Evolutionary conservation across 2,888 invertebrate genomes (phyloP).

Genomic region (Dioctria rufipes): DNA sequence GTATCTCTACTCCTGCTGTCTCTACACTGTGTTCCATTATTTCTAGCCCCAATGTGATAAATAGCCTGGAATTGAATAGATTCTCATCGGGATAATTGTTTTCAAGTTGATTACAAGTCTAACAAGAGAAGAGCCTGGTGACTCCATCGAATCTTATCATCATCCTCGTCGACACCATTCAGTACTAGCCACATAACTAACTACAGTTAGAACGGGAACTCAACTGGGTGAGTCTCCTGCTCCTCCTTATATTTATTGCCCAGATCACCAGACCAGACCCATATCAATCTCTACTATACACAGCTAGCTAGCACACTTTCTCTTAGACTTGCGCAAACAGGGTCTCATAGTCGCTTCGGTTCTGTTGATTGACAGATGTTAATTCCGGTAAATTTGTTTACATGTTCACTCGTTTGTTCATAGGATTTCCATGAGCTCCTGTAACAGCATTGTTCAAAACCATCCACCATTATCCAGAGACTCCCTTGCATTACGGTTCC

Average conservation of each 20-base stretch:
- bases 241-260: background rate
- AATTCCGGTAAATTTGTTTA: conserved; percentile 56
- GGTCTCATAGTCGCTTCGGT: background rate
- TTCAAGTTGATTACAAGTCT: conserved; percentile 25
- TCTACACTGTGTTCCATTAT: background rate
- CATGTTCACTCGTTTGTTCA: conserved; percentile 46
- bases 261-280: too few relatives aligned
- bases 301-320: too few relatives aligned
- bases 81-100: conserved; percentile 23
- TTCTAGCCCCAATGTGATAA: background rate
- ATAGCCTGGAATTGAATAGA: background rate
- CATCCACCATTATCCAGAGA: background rate
- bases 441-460: conserved; percentile 34
- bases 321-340: conserved; percentile 33
- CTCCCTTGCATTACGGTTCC: conserved; percentile 15
- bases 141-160: background rate
- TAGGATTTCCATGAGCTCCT: background rate
- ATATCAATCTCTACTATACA: too few relatives aligned
- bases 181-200: too few relatives aligned
- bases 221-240: too few relatives aligned
- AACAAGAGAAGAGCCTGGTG: background rate
- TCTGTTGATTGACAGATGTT: conserved; percentile 55
- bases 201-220: too few relatives aligned
- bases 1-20: too few relatives aligned
- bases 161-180: too few relatives aligned